A percentile compares a stretch with the other conserved stretches of the same genome.
phyloP scores from a whole-genome alignment of 2,113 vertebrate species.

The Uria lomvia region DNA sequence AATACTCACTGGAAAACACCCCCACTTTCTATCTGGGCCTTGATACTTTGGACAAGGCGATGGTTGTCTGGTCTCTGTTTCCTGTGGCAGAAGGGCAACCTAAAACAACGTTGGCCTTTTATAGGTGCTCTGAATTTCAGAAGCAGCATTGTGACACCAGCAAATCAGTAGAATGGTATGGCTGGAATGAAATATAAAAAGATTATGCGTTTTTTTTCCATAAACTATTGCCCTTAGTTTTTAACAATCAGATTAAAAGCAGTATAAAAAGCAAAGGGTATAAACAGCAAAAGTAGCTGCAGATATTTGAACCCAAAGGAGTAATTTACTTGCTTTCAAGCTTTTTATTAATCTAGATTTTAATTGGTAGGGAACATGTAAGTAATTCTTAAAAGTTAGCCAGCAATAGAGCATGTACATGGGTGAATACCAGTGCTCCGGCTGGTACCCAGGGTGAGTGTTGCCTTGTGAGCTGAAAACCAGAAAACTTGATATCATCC shows the following conservation, averaged over 20 bases:
- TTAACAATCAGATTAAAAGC: background rate
- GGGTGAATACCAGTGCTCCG: background rate
- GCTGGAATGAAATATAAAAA: background rate
- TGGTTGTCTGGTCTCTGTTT: background rate
- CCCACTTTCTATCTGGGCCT: background rate
- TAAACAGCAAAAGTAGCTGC: background rate
- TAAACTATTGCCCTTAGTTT: background rate
- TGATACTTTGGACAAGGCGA: background rate
- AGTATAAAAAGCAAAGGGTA: background rate
- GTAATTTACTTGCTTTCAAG: background rate
- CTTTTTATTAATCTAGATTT: background rate
- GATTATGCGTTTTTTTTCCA: fast-evolving
- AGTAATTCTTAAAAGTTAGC: background rate
- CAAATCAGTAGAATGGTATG: background rate
- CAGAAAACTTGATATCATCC: background rate
- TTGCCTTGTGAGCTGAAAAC: background rate
- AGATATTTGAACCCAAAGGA: background rate
- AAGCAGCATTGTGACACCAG: background rate
- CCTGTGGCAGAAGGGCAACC: background rate
- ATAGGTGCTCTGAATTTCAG: background rate
- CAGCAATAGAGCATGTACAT: background rate
- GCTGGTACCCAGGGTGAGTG: background rate
- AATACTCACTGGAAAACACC: background rate
- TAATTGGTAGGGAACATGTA: background rate
- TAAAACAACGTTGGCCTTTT: background rate